Base-by-base conservation (phyloP, 2,113 vertebrate species). In the Phylloscopus trochilus region DNA sequence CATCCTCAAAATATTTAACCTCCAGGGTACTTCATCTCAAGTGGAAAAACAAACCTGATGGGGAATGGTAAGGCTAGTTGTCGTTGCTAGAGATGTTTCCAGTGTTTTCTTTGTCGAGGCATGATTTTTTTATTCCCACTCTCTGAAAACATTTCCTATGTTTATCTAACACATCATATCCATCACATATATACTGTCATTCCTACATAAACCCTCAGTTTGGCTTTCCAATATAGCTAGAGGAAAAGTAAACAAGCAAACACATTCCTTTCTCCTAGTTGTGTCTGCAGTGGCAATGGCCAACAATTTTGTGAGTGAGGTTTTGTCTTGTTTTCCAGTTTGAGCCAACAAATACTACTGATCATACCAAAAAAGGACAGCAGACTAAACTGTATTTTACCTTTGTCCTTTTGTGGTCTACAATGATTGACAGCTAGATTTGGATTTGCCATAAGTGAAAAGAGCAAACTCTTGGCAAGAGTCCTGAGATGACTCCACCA, bases 281-380 rank as follows among this genome's bases (percentile, higher is more conserved):
- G 37, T 70, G 69, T 87, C 33, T 89, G 51, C 56, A 74, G 59
- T 20, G 19, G 46, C 24, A 51, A 28, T 27, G 33, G 24, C 59
- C 70, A 94, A 56, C 1, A 1, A 22, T 77, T 92, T 43, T 49
- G 27, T 1, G 2, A 70, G 33, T 33, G 66, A 55, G 69, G 59
- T 79, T 84, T 90, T 43, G 44, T 69, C 67, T 87, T 87, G 63
- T 60, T 85, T 66, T 84, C 52, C 51, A 55, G 24, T 67, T 68
- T 63, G 46, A 80, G 64, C 58, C 82, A 90, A 39, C 30, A 56
- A 16, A 69, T 82, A 9, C 41, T 60, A 46, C 49, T 58, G 69
- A 92, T 84, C 70, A 53, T 44, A 90, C 56, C 72, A 79, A 91
- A 95, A 87, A 91, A 90, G 59, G 91, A 69, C 51, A 74, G 33